Percentiles rank a stretch among this genome's conserved stretches.
These are phyloP conservation scores for Rhagonycha fulva DNA, from an alignment of 2,888 invertebrate genomes.

Conservation along the genomic window DNA sequence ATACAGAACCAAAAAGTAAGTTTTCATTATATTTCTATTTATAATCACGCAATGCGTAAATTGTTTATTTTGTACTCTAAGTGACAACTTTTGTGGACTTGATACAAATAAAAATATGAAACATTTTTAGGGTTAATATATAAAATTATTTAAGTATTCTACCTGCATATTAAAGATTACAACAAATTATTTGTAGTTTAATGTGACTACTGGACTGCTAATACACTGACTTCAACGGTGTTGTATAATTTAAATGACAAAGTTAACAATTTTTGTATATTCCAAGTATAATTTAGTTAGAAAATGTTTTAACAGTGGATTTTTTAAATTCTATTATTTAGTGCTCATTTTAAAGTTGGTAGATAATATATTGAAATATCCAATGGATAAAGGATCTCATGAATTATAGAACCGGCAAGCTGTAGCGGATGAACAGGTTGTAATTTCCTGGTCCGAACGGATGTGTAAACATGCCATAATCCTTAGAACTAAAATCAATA, in stretches of 20 bases:
- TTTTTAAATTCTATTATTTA: background rate
- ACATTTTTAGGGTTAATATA: background rate
- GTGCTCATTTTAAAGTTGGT: background rate
- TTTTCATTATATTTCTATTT: background rate
- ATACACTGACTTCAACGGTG: background rate
- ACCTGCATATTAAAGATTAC: background rate
- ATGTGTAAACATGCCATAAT: conserved; percentile 21
- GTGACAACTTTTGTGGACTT: background rate
- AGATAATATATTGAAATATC: conserved; percentile 12
- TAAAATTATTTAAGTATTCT: background rate
- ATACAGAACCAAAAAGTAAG: background rate
- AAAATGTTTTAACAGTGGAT: background rate
- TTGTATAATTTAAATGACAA: too few relatives aligned
- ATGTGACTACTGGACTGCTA: background rate
- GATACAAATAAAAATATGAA: background rate
- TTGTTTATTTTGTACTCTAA: background rate
- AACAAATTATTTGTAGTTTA: background rate
- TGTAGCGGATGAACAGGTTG: conserved; percentile 18
- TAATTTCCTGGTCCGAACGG: conserved; percentile 19
- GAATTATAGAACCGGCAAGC: conserved; percentile 20
- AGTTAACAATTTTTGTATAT: background rate
- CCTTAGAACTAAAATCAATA: conserved; percentile 14
- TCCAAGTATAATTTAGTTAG: background rate
- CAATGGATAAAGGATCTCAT: conserved; percentile 11
- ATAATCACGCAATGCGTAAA: background rate